Conservation (phyloP, 2,797 vertebrate species). For the Leptodactylus fallax region DNA sequence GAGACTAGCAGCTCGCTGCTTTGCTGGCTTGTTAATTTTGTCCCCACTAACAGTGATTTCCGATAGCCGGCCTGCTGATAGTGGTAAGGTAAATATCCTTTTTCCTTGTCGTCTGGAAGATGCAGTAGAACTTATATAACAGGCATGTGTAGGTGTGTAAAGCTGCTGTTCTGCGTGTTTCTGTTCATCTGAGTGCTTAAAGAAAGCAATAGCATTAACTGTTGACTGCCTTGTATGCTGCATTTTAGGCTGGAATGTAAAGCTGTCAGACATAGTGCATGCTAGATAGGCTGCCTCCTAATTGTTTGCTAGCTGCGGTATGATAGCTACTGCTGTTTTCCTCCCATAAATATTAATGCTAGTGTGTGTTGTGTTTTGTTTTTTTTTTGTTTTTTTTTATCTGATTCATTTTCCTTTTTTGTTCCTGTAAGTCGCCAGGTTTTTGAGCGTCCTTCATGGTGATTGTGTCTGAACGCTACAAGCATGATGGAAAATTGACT, state of each 20-base stretch:
- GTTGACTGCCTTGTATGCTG: constrained; percentile 86
- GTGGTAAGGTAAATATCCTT: constrained; percentile 98
- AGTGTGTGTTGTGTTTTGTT: too few relatives aligned
- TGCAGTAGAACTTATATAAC: constrained; percentile 88
- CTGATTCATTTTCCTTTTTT: constrained; percentile 69
- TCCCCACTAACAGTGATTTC: constrained; percentile 98
- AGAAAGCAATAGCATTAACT: constrained; percentile 81
- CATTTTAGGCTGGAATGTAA: constrained; percentile 81
- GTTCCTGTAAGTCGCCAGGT: constrained; percentile 74
- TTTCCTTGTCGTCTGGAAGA: constrained; percentile 85
- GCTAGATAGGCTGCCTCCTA: constrained; percentile 73
- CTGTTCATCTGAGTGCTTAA: constrained; percentile 77
- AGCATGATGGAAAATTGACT: constrained; percentile 83
- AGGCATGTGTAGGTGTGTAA: constrained; percentile 87
- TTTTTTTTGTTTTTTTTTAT: too few relatives aligned
- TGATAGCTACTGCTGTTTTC: constrained; percentile 79
- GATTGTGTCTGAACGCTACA: constrained; percentile 76
- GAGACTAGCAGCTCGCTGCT: constrained; percentile 99
- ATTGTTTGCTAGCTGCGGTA: constrained; percentile 77
- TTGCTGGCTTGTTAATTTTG: constrained; percentile 99
- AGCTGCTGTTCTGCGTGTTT: constrained; percentile 76
- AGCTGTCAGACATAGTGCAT: constrained; percentile 79
- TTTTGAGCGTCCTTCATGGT: constrained; percentile 73
- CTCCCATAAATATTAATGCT: constrained; percentile 82
- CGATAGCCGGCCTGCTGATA: constrained; percentile 93